Evolutionary conservation across 92 coral and sea anemone species (phyloP), one percentile per base, ranked within the genome.

Genomic region (Heteractis magnifica): DNA sequence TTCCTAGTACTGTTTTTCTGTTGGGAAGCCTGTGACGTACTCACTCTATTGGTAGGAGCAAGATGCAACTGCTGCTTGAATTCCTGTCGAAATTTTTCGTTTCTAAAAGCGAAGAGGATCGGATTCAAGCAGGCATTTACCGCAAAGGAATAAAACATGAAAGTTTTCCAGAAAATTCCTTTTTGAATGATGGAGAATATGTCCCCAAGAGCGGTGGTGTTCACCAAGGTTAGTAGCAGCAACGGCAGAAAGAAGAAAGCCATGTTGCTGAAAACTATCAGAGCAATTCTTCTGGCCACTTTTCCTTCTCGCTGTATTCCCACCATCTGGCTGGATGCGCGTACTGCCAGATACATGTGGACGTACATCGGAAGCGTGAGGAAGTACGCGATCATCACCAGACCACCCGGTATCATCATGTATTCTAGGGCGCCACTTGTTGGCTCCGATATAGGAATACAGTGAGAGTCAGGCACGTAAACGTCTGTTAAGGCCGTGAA

Each of bases 381-480:
- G 44, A 85, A 23, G 88, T 85, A 85, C 49, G 72, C 52, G 5
- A 78, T 15, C 77, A 85, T 62, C 10, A 71, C 83, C n/a, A 85
- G 44, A 20, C 78, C 83, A 62, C 88, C 88, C 5, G 88, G 88
- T 10, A 85, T 85, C 15, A 50, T 51, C 88, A 85, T 78, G 79
- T 78, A 85, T 23, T 85, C 88, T 18, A 85, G 6, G 20, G 52
- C 73, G 15, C 78, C 79, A 19, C 88, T 64, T 21, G 79, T 78
- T 14, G 83, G 87, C 77, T 84, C 72, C 6, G 88, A 65, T 11
- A 85, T 51, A 10, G 88, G 88, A 10, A 59, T 68, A 41, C 88
- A 85, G 79, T 85, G 83, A 0, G 87, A 78, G 23, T 85, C 88
- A 26, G 88, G 88, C 15, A 78, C 78, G 49, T 85, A 85, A 7